Percentiles rank a stretch among this genome's conserved stretches.
Evolutionary conservation across 2,797 vertebrate genomes (phyloP).

Genomic region (Phataginus tetradactyla): DNA sequence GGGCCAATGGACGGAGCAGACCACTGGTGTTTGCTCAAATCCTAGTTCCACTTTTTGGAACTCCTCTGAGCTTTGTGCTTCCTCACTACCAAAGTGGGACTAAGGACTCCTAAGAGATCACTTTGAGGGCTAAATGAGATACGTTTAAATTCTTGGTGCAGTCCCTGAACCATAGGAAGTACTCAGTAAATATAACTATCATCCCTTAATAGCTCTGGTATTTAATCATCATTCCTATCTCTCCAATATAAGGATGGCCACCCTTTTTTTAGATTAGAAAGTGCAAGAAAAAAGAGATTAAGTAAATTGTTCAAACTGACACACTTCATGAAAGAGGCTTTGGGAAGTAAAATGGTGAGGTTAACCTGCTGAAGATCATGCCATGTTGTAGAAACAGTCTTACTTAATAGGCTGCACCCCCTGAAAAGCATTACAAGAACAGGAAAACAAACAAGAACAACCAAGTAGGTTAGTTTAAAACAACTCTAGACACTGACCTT

Average conservation of each 20-base stretch:
- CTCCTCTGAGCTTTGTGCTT: not conserved
- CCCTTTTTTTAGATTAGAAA: slow-evolving; percentile 18
- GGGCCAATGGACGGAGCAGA: not conserved
- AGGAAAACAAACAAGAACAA: not conserved
- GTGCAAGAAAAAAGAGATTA: not conserved
- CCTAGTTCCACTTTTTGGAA: not conserved
- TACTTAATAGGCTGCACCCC: not conserved
- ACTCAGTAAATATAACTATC: not conserved
- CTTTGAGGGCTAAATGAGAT: not conserved
- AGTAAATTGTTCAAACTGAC: slow-evolving; percentile 23
- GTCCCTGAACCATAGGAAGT: not conserved
- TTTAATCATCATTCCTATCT: not conserved
- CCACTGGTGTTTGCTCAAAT: not conserved
- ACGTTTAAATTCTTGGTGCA: not conserved
- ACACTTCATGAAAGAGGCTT: not conserved
- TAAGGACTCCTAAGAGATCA: not conserved
- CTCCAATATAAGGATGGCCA: not conserved
- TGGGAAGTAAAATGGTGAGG: not conserved
- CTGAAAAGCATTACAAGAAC: not conserved
- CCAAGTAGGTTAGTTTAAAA: not conserved
- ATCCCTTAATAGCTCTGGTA: not conserved
- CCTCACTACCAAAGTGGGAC: not conserved
- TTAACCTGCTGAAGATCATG: not conserved
- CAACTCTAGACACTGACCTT: not conserved
- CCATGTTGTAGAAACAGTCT: not conserved